These are phyloP conservation scores for Hesperia comma DNA, from an alignment of 2,888 invertebrate genomes.

Conservation along the genomic window DNA sequence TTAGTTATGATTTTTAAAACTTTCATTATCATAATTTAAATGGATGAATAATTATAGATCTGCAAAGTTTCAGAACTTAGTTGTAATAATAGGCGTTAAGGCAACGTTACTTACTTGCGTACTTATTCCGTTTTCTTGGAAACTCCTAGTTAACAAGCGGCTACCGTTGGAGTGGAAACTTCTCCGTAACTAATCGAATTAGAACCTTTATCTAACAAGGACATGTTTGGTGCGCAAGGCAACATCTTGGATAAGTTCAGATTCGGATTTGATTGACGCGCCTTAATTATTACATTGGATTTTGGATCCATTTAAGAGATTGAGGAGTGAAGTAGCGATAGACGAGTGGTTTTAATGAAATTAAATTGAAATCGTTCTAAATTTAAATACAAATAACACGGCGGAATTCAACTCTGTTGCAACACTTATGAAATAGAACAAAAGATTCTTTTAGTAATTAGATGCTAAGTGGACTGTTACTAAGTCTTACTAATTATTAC, in stretches of 20 bases:
- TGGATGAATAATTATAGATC: too few species aligned
- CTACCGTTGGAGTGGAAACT: neutral
- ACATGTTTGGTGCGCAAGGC: constrained; percentile 1
- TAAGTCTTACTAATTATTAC: too few species aligned
- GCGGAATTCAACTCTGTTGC: too few species aligned
- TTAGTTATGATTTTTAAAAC: too few species aligned
- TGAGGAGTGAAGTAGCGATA: too few species aligned
- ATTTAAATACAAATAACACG: too few species aligned
- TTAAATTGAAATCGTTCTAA: too few species aligned
- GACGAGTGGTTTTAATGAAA: too few species aligned
- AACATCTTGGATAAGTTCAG: neutral
- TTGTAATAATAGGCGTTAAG: neutral
- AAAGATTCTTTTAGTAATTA: too few species aligned
- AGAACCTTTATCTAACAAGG: constrained; percentile 6
- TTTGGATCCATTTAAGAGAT: neutral
- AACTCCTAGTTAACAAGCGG: neutral
- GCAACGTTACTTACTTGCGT: neutral
- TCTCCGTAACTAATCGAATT: constrained; percentile 10
- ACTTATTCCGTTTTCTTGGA: neutral
- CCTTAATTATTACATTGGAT: neutral
- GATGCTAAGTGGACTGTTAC: too few species aligned
- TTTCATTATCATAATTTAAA: too few species aligned
- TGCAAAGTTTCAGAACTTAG: neutral
- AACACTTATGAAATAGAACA: too few species aligned
- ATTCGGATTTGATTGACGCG: neutral